Percentiles rank a stretch among this genome's conserved stretches.
These are phyloP conservation scores for Cygnus atratus DNA, from an alignment of 2,113 vertebrate species.

Conservation along the genomic window DNA sequence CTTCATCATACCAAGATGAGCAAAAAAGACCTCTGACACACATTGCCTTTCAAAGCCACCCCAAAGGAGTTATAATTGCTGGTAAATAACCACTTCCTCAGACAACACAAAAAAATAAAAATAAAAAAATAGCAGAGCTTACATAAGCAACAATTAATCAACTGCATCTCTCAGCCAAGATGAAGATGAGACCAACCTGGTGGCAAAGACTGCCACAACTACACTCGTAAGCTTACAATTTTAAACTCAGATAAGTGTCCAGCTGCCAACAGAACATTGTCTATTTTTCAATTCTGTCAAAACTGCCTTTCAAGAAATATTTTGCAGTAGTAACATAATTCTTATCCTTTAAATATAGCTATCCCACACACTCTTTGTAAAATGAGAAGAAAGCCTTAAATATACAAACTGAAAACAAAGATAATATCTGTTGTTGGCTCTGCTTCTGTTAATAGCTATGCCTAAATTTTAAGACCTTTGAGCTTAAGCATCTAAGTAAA, in stretches of 20 bases:
- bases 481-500: not conserved
- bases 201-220: not conserved
- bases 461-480: not conserved
- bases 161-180: not conserved
- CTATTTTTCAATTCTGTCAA: not conserved
- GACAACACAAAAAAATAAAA: not conserved
- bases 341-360: not conserved
- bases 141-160: constrained; percentile 22
- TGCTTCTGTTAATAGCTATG: not conserved
- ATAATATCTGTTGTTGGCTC: not conserved
- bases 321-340: not conserved
- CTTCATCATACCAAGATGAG: not conserved
- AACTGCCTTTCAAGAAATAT: not conserved
- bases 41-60: not conserved
- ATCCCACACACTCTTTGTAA: not conserved
- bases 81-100: not conserved
- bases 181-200: not conserved
- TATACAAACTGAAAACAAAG: not conserved
- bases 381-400: not conserved
- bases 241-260: not conserved
- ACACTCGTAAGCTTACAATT: not conserved
- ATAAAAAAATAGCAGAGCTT: not conserved
- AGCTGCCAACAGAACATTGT: not conserved
- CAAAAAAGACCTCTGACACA: constrained; percentile 20
- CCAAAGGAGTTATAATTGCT: not conserved